Conservation (phyloP, 1,140 invertebrate species). For the Drosophila carrolli region DNA sequence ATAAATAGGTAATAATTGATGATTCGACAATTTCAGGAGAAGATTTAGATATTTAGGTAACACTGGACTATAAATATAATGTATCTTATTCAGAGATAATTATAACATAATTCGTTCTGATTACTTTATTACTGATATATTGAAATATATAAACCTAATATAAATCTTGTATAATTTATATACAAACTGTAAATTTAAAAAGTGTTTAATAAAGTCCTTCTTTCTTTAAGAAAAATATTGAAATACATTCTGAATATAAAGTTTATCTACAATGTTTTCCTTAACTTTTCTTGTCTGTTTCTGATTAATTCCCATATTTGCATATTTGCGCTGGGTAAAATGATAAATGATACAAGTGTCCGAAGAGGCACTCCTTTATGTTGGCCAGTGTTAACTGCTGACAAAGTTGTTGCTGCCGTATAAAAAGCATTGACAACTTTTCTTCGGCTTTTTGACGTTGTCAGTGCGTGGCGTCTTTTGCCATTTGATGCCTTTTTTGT, state of each 20-base stretch:
- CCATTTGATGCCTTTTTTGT: conserved; percentile 45
- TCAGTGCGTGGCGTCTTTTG: conserved; percentile 23
- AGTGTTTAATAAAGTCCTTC: neutral
- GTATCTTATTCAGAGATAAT: no score
- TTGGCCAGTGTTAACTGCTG: conserved; percentile 34
- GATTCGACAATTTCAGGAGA: conserved; percentile 42
- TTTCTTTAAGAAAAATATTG: conserved; percentile 7
- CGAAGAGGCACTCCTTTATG: conserved; percentile 5
- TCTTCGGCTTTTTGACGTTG: conserved; percentile 25
- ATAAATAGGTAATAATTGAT: conserved; percentile 55
- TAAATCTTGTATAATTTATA: no score
- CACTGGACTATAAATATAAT: conserved; percentile 25
- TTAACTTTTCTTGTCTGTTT: conserved; percentile 9
- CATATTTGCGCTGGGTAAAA: conserved; percentile 6
- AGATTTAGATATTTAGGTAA: neutral
- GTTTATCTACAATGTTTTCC: neutral
- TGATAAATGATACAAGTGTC: conserved; percentile 44
- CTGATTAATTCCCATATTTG: conserved; percentile 25
- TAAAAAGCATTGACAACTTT: conserved; percentile 51
- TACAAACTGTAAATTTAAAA: neutral
- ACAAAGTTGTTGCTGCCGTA: conserved; percentile 32
- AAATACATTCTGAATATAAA: conserved; percentile 3
- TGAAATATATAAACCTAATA: no score
- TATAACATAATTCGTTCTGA: no score
- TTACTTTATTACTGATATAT: no score